These are phyloP conservation scores for Valencia hispanica DNA, from an alignment of 2,797 vertebrate genomes.

Conservation along the genomic window DNA sequence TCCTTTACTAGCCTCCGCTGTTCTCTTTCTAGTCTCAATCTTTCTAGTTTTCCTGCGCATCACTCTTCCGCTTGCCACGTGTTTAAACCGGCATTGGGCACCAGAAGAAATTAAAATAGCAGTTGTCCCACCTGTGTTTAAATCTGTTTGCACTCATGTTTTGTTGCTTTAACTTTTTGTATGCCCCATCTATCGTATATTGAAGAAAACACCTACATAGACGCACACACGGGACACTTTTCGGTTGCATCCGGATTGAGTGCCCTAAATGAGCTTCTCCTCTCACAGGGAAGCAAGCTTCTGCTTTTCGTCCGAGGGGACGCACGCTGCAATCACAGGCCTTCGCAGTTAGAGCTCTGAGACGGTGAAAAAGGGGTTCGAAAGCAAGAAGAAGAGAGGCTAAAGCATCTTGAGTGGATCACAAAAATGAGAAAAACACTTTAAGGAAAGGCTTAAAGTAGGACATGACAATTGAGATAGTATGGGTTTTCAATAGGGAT, in stretches of 20 bases:
- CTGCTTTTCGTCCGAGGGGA: slow-evolving; percentile 63
- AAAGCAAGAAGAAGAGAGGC: slow-evolving; percentile 43
- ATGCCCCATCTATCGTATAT: slow-evolving; percentile 51
- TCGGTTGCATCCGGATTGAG: slow-evolving; percentile 58
- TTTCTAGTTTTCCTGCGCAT: slow-evolving; percentile 48
- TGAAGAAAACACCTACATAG: neutral
- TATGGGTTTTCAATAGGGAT: slow-evolving; percentile 48
- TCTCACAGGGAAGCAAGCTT: slow-evolving; percentile 59
- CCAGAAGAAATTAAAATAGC: slow-evolving; percentile 50
- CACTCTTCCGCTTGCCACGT: slow-evolving; percentile 32
- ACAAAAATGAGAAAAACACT: slow-evolving; percentile 66
- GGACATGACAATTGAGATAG: slow-evolving; percentile 13
- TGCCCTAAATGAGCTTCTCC: slow-evolving; percentile 70
- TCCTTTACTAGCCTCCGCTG: slow-evolving; percentile 71
- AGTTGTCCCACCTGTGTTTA: slow-evolving; percentile 46
- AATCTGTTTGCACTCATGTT: slow-evolving; percentile 55
- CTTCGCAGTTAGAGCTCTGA: slow-evolving; percentile 59
- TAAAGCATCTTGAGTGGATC: slow-evolving; percentile 48
- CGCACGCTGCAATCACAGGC: slow-evolving; percentile 58
- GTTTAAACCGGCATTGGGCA: slow-evolving; percentile 55
- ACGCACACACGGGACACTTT: slow-evolving; percentile 38
- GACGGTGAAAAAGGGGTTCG: slow-evolving; percentile 44
- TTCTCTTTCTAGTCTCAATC: slow-evolving; percentile 59
- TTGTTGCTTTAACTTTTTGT: slow-evolving; percentile 44
- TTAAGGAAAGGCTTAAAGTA: slow-evolving; percentile 30